Conservation (phyloP, 2,113 vertebrate species). For the Sapayoa aenigma region DNA sequence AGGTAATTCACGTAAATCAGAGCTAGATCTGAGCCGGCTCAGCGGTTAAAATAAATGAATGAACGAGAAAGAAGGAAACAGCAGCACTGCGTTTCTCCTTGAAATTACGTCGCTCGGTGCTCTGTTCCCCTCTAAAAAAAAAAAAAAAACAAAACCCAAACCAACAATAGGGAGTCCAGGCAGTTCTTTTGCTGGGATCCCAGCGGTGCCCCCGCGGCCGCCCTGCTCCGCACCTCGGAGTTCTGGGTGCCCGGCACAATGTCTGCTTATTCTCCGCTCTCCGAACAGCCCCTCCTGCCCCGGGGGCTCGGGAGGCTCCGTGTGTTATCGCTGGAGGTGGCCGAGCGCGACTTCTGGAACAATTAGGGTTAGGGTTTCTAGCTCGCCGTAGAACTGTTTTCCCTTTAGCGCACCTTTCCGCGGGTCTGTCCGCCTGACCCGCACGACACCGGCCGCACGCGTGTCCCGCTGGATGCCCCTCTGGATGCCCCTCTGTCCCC, state of each 20-base stretch:
- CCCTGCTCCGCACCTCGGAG: neutral
- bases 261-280: neutral
- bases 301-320: constrained; percentile 32
- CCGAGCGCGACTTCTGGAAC: constrained; percentile 40
- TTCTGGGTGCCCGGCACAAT: neutral
- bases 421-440: neutral
- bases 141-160: too few relatives aligned
- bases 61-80: neutral
- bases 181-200: neutral
- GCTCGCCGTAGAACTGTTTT: constrained; percentile 2
- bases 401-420: constrained; percentile 21
- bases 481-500: too few relatives aligned
- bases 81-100: neutral
- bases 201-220: neutral
- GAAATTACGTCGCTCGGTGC: neutral
- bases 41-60: neutral
- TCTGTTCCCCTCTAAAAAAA: neutral
- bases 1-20: neutral
- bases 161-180: neutral
- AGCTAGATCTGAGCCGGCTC: neutral
- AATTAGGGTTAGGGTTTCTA: constrained; percentile 7
- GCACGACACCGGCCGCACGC: neutral
- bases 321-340: constrained; percentile 5
- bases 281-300: neutral
- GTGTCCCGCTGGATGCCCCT: neutral